Conservation (phyloP, 2,888 invertebrate genomes). For the Apodemia mormo region DNA sequence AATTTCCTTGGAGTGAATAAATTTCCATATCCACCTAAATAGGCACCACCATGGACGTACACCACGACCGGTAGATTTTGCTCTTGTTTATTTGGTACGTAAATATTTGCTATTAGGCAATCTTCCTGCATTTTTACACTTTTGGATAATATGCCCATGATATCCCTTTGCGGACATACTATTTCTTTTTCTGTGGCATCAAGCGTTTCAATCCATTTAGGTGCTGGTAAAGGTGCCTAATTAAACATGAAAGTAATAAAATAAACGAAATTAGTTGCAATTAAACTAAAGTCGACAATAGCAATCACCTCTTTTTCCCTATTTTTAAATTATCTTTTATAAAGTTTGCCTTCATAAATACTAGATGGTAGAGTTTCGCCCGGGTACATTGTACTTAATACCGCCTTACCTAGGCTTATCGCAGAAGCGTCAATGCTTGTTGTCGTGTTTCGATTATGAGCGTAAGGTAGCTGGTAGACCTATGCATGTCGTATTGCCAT, state of each 20-base stretch:
- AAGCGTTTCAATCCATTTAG: constrained; percentile 44
- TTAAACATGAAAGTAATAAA: not conserved
- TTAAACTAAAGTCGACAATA: too few relatives aligned
- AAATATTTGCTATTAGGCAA: not conserved
- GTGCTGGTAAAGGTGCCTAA: constrained; percentile 52
- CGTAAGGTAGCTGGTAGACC: too few relatives aligned
- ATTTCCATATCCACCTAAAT: not conserved
- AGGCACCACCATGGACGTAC: not conserved
- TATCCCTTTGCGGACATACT: constrained; percentile 44
- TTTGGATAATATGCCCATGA: constrained; percentile 30
- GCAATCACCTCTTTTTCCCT: too few relatives aligned
- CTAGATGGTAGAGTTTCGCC: too few relatives aligned
- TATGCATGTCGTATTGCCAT: too few relatives aligned
- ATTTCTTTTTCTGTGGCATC: constrained; percentile 44
- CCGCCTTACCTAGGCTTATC: too few relatives aligned
- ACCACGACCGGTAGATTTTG: not conserved
- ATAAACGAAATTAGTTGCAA: too few relatives aligned
- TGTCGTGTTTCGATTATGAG: too few relatives aligned
- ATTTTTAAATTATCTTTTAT: too few relatives aligned
- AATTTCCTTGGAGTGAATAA: not conserved
- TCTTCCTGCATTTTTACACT: constrained; percentile 36
- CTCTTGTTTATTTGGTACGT: constrained; percentile 39
- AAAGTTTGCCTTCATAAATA: too few relatives aligned
- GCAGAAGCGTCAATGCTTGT: too few relatives aligned
- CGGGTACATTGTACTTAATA: too few relatives aligned